Conservation (phyloP, 1,140 invertebrate species). For the Microplitis mediator region DNA sequence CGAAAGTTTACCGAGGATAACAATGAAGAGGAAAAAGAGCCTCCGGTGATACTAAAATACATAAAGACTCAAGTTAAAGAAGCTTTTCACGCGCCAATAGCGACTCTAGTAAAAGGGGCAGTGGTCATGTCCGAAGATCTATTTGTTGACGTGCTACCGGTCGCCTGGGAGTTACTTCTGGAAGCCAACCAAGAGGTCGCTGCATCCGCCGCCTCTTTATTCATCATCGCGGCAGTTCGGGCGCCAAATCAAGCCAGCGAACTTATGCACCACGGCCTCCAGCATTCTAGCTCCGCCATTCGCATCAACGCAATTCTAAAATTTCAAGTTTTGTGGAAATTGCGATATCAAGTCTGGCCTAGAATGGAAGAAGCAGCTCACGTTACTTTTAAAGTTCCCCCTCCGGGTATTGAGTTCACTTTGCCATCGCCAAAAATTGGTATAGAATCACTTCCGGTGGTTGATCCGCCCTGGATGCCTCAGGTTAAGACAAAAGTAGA, state of each 20-base stretch:
- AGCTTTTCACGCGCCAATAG: slow-evolving; percentile 89
- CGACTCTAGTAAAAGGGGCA: slow-evolving; percentile 89
- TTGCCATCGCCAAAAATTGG: slow-evolving; percentile 98
- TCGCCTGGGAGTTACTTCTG: slow-evolving; percentile 92
- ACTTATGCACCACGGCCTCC: slow-evolving; percentile 85
- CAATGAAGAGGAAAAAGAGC: slow-evolving; percentile 64
- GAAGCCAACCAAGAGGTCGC: slow-evolving; percentile 81
- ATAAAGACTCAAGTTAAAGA: slow-evolving; percentile 83
- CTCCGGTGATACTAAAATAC: slow-evolving; percentile 82
- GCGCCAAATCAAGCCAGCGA: slow-evolving; percentile 85
- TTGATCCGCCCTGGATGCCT: slow-evolving; percentile 99
- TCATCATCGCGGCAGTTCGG: slow-evolving; percentile 90
- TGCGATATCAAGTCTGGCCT: slow-evolving; percentile 98
- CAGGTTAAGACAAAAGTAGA: slow-evolving; percentile 98
- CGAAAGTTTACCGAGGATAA: slow-evolving; percentile 56
- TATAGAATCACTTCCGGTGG: slow-evolving; percentile 89
- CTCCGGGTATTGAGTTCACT: slow-evolving; percentile 98
- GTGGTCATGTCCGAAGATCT: slow-evolving; percentile 87
- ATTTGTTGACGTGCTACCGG: slow-evolving; percentile 84
- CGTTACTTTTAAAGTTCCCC: slow-evolving; percentile 93
- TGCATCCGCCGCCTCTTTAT: slow-evolving; percentile 83
- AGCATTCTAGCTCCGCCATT: slow-evolving; percentile 78
- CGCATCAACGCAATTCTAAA: slow-evolving; percentile 82
- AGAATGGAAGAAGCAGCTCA: slow-evolving; percentile 98
- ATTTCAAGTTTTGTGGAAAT: slow-evolving; percentile 95